Base-by-base conservation (phyloP, 2,888 invertebrate genomes). In the Plagiodera versicolora region DNA sequence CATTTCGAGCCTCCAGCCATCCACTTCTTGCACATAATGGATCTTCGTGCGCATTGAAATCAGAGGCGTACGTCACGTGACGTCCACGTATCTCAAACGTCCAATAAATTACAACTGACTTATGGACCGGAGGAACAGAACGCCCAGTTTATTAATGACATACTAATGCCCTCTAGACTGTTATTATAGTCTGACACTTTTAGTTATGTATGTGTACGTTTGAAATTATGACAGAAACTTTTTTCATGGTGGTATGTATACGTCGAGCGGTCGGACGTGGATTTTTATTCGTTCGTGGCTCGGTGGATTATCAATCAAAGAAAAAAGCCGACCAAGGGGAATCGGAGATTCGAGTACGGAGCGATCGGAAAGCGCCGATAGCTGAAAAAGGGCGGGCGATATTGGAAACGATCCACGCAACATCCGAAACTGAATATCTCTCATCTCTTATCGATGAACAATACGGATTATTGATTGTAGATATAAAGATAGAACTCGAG, bases 61-160 rank as follows among this genome's bases (percentile, higher is more conserved):
- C 68, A 69, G 65, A 66, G 70, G 70, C 70, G 70, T 69, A 67
- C 65, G 66, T 65, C 63, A 30, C 55, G 28, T 46, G 56, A 56
- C 49, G 55, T 68, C 65, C 63, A 66, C 69, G 66, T 66, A 69
- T 66, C 61, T 66, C 67, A 62, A 56, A 58, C 67, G 57, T 67
- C 66, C 65, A 66, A 70, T 70, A 69, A 70, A 70, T 67, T 67
- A 62, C 64, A 65, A 59, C 64, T 62, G 65, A 65, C 66, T 66
- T 62, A 65, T 61, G 65, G 66, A 61, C 63, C 65, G 63, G 56
- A 58, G 63, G 60, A 63, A 65, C 60, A 65, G 50, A 66, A 62
- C 65, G 65, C 65, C 60, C 64, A 60, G 65, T 66, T 67, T 67
- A 70, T 68, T 70, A 70, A 70, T 70, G 70, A 70, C 65, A 66